These are phyloP conservation scores for Drosophila eohydei DNA, from an alignment of 2,888 invertebrate genomes.

Conservation along the genomic window DNA sequence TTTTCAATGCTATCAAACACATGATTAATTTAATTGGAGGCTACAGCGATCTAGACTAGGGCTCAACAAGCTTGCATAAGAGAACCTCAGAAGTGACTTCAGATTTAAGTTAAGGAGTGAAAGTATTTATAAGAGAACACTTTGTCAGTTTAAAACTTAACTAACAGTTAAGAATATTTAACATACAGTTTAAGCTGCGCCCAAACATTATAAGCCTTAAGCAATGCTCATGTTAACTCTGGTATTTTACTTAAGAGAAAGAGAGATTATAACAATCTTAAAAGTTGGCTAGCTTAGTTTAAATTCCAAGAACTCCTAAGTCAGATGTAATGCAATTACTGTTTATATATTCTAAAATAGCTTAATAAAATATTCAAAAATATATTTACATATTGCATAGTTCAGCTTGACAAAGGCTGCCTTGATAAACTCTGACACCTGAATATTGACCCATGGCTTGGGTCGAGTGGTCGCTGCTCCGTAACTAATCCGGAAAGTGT, in stretches of 20 bases:
- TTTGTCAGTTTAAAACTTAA: background rate
- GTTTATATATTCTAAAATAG: conserved; percentile 5
- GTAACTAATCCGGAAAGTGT: conserved; percentile 47
- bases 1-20: background rate
- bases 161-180: background rate
- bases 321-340: conserved; percentile 9
- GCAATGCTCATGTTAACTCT: too few relatives aligned
- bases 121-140: background rate
- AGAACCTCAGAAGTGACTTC: too few relatives aligned
- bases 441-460: conserved; percentile 46
- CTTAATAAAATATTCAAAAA: background rate
- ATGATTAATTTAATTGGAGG: background rate
- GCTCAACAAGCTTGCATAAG: background rate
- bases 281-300: too few relatives aligned
- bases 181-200: background rate
- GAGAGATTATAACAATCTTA: background rate
- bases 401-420: background rate
- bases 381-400: background rate
- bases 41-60: background rate
- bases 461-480: conserved; percentile 28
- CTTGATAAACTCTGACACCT: conserved; percentile 49
- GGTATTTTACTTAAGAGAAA: too few relatives aligned
- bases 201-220: too few relatives aligned
- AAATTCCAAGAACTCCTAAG: background rate
- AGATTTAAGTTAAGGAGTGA: background rate